Evolutionary conservation across 2,888 invertebrate genomes (phyloP), one percentile per base, ranked within the genome.

Genomic region (Ochlodes sylvanus): DNA sequence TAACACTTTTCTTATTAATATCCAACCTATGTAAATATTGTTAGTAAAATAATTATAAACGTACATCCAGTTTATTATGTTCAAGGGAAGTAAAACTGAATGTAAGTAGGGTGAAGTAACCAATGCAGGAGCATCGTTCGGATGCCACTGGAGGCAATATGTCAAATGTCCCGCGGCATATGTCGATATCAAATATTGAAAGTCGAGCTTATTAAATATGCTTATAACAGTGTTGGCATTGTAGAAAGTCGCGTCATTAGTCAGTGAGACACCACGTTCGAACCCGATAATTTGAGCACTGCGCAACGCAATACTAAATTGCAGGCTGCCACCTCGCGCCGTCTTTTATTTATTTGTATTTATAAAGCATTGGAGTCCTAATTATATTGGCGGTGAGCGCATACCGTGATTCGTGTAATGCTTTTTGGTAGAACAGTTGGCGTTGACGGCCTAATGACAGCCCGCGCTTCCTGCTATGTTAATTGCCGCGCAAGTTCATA

Each of bases 401-500:
- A 81, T 80, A 82, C 86, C 83, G 87, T 92, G 90, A 90, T 91
- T 90, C 83, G 77, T 70, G 79, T 77, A 81, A 82, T 82, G 85
- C 86, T 87, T 90, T 87, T 88, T 76, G 75, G 77, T 81, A 82
- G 87, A 90, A 88, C 92, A 92, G 87, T 89, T 91, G 92, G 87
- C 88, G 90, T 83, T 92, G 92, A 92, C 91, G 89, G 86, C 83
- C 77, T 92, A 93, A 92, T 92, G 91, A 92, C 90, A 88, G 91
- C 79, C 81, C 80, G 80, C 80, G 86, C 87, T 93, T 93, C 93
- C 93, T 90, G 92, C 88, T 85, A 85, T 84, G 88, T 87, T 92
- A 92, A 92, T 92, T 89, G 89, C 84, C 82, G 76, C 78, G 89
- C 89, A 89, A 90, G 90, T 90, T 84, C 80, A 86, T 87, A 83